phyloP scores from a whole-genome alignment of 1,140 invertebrate genomes.

The Onthophagus taurus region DNA sequence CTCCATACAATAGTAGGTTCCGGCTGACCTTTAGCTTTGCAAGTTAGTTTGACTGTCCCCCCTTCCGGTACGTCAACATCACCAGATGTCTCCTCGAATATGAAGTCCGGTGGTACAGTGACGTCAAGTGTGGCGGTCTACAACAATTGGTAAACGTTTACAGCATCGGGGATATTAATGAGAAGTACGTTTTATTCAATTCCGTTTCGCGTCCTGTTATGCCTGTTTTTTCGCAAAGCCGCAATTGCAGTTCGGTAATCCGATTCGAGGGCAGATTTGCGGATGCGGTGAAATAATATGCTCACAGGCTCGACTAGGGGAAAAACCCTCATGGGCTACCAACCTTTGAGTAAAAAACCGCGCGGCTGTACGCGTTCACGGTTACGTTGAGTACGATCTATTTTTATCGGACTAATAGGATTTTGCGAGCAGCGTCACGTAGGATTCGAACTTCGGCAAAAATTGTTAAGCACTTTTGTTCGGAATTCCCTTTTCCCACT shows the following conservation, averaged over 20 bases:
- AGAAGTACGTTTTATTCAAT: not conserved
- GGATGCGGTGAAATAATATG: not conserved
- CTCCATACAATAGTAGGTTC: constrained; percentile 77
- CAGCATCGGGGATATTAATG: not conserved
- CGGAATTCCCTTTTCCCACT: too few species aligned
- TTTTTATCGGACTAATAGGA: too few species aligned
- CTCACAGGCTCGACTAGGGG: too few species aligned
- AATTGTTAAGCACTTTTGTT: too few species aligned
- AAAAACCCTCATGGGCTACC: too few species aligned
- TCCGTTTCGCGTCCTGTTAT: not conserved
- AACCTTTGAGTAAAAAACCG: too few species aligned
- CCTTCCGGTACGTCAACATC: constrained; percentile 76
- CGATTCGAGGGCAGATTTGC: too few species aligned
- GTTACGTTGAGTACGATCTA: too few species aligned
- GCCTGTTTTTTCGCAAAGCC: not conserved
- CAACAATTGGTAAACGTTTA: constrained; percentile 20
- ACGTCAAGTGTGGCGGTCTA: constrained; percentile 74
- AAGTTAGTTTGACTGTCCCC: constrained; percentile 53
- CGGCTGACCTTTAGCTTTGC: constrained; percentile 70
- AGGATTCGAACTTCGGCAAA: too few species aligned
- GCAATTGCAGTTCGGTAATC: not conserved
- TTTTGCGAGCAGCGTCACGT: too few species aligned
- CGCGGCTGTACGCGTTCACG: too few species aligned
- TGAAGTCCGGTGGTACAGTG: constrained; percentile 76
- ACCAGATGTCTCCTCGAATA: constrained; percentile 68